These are phyloP conservation scores for Tachuris rubrigastra DNA, from an alignment of 2,113 vertebrate genomes.

Conservation along the genomic window DNA sequence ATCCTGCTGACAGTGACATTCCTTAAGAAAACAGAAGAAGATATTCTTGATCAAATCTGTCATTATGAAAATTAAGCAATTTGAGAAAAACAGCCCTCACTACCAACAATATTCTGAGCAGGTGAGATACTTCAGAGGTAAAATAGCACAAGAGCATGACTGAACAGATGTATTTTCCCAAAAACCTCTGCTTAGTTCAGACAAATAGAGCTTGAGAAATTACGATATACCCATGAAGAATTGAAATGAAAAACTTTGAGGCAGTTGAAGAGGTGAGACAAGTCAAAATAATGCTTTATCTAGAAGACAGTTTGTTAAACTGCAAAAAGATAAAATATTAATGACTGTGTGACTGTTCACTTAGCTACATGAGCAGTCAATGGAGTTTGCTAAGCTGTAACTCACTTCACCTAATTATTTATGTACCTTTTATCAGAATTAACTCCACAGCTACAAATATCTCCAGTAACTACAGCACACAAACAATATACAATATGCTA, in stretches of 20 bases:
- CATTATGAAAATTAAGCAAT: not conserved
- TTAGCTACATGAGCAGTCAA: not conserved
- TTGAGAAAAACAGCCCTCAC: not conserved
- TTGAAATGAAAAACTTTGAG: not conserved
- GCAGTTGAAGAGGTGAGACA: not conserved
- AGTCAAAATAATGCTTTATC: not conserved
- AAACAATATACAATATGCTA: not conserved
- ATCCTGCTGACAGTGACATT: slow-evolving; percentile 97
- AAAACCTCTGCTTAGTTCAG: not conserved
- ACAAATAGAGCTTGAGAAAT: not conserved
- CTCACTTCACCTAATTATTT: not conserved
- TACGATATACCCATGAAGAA: not conserved
- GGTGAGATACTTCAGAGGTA: not conserved
- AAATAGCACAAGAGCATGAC: not conserved
- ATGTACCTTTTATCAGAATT: not conserved
- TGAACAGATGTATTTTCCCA: not conserved
- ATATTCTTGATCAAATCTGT: not conserved
- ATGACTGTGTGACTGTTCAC: not conserved
- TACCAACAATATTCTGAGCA: not conserved
- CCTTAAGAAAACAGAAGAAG: slow-evolving; percentile 77
- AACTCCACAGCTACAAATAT: not conserved
- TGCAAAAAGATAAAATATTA: not conserved
- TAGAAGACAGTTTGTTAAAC: not conserved
- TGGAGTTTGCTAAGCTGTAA: not conserved
- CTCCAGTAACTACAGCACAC: not conserved